Base-by-base conservation (phyloP, 2,888 invertebrate genomes). In the Microdon myrmicae region DNA sequence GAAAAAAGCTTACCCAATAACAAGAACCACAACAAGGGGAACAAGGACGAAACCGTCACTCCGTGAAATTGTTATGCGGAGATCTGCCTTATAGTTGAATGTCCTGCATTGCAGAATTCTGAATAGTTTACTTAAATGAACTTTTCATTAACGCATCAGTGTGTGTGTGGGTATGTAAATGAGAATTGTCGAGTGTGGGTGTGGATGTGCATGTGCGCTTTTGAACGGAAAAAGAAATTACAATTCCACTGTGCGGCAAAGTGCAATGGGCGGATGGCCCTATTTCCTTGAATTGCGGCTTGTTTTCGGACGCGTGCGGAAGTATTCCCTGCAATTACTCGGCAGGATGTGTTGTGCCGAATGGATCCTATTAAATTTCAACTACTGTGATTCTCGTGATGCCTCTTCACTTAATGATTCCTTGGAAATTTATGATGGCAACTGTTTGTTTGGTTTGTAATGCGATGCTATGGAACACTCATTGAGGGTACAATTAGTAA, bases 231-330 rank as follows among this genome's bases (percentile, higher is more conserved):
- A 45, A 47, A 47, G 47, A 53, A 58, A 64, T 64, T 64, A 47
- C 53, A 58, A 49, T 58, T 53, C 58, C 45, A 58, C 47, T 64
- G 51, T 64, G 51, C 47, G 51, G 41, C 14, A 5, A 31, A 51
- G 51, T 53, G 56, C 56, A 56, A 64, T 64, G 64, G 58, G 64
- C 51, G 58, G 47, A 34, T 58, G 51, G 58, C 64, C 64, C 25
- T 37, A 58, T 58, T 64, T 38, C n/a, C 51, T 28, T 29, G 37
- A 23, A 64, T 51, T 51, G 38, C 26, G 12, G 38, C 17, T 47
- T 19, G 23, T 17, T 32, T 25, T 17, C 13, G 37, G 17, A 37
- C 16, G 23, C 23, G 53, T 41, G 17, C 13, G 38, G 22, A 3
- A 7, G 34, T 47, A 58, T 56, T 47, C 43, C 26, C 28, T 47